Conservation (phyloP, 2,888 invertebrate genomes). For the Drosophila algonquin region DNA sequence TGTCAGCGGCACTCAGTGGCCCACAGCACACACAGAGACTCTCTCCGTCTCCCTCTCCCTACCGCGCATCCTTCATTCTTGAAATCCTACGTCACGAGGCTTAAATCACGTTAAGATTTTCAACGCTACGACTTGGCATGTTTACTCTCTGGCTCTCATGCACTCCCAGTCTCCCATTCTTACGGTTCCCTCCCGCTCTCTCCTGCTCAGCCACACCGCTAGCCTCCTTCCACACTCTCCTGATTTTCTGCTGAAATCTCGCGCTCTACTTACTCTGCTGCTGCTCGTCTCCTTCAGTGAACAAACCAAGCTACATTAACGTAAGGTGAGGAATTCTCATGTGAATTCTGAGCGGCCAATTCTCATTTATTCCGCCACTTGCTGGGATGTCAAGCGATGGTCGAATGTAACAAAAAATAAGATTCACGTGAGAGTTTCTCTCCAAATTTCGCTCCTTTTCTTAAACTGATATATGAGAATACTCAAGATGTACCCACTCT, state of each 20-base stretch:
- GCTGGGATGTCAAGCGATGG: too few species aligned
- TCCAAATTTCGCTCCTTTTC: too few species aligned
- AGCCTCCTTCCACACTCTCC: not conserved
- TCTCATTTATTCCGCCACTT: too few species aligned
- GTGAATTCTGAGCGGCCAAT: too few species aligned
- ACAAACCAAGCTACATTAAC: not conserved
- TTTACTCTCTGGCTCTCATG: slow-evolving; percentile 31
- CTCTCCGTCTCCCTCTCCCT: slow-evolving; percentile 12
- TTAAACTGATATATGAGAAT: too few species aligned
- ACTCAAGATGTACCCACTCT: too few species aligned
- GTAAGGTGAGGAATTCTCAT: not conserved
- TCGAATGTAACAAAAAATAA: too few species aligned
- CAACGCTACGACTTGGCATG: slow-evolving; percentile 65
- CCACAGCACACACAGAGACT: not conserved
- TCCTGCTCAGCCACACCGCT: not conserved
- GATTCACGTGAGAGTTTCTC: too few species aligned
- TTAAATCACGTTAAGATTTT: slow-evolving; percentile 74
- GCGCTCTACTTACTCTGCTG: not conserved
- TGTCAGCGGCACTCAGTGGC: slow-evolving; percentile 28
- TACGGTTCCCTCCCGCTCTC: not conserved
- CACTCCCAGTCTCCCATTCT: not conserved
- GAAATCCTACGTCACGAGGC: slow-evolving; percentile 38
- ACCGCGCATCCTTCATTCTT: not conserved
- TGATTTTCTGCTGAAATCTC: not conserved
- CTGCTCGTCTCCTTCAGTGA: not conserved